These are phyloP conservation scores for Pteruthius melanotis DNA, from an alignment of 2,113 vertebrate genomes.

Conservation along the genomic window DNA sequence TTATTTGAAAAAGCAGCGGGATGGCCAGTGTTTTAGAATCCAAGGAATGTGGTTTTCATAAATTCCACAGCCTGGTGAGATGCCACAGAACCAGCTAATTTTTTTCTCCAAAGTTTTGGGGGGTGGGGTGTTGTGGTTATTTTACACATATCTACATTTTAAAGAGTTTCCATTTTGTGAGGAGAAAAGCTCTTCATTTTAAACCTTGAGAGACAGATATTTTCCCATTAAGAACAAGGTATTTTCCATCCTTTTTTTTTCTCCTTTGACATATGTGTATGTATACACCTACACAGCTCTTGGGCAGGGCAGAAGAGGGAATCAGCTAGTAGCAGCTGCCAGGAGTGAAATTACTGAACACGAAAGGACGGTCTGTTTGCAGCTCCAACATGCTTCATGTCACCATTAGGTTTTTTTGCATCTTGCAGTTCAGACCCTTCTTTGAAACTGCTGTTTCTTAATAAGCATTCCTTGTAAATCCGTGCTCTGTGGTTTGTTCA, in stretches of 20 bases:
- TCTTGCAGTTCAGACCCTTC: not conserved
- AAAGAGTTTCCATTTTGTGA: slow-evolving; percentile 27
- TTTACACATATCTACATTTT: not conserved
- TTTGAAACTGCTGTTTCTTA: not conserved
- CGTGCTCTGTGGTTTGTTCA: not conserved
- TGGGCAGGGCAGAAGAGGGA: not conserved
- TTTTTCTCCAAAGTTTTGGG: slow-evolving; percentile 27
- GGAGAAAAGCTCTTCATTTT: not conserved
- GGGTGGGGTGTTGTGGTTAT: not conserved
- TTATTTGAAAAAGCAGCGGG: slow-evolving; percentile 66
- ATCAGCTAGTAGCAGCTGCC: not conserved
- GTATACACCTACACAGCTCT: not conserved
- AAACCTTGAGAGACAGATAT: not conserved
- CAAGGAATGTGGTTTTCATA: slow-evolving; percentile 71
- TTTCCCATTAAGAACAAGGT: not conserved
- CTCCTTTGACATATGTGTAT: not conserved
- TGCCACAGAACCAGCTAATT: slow-evolving; percentile 61
- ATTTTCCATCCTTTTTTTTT: not conserved
- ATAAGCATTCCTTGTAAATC: not conserved
- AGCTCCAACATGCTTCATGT: not conserved
- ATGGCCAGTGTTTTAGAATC: slow-evolving; percentile 64
- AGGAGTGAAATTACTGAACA: not conserved
- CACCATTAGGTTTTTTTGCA: not conserved
- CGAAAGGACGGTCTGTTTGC: not conserved
- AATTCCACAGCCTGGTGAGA: slow-evolving; percentile 67